Evolutionary conservation across 1,140 invertebrate genomes (phyloP).

Genomic region (Planococcus citri): DNA sequence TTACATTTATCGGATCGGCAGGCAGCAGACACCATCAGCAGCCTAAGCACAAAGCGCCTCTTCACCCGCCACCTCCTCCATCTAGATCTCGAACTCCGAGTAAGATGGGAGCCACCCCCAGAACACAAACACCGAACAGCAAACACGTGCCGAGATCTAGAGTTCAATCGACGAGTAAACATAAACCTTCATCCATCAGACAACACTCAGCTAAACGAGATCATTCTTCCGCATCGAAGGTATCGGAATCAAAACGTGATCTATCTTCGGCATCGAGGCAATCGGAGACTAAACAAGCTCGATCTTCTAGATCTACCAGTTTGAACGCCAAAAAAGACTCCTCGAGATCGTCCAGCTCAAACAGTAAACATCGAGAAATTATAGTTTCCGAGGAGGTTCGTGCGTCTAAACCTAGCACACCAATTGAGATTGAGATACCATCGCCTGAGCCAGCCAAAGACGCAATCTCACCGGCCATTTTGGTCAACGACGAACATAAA

Average conservation of each 20-base stretch:
- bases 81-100: not conserved
- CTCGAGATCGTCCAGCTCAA: not conserved
- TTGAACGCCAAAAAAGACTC: not conserved
- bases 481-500: not conserved
- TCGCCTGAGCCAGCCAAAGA: not conserved
- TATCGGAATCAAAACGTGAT: not conserved
- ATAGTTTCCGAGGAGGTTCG: too few species aligned
- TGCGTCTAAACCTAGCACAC: not conserved
- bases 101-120: not conserved
- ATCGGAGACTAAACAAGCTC: not conserved
- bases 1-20: not conserved
- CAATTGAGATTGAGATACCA: not conserved
- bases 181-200: not conserved
- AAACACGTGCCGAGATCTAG: not conserved
- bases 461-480: not conserved
- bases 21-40: too few species aligned
- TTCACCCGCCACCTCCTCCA: not conserved
- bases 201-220: not conserved
- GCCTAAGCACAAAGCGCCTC: too few species aligned
- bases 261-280: not conserved
- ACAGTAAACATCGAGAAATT: not conserved
- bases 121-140: not conserved
- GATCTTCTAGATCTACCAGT: not conserved
- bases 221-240: not conserved
- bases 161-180: not conserved